Evolutionary conservation across 2,888 invertebrate species (phyloP).

Genomic region (Nebria brevicollis): DNA sequence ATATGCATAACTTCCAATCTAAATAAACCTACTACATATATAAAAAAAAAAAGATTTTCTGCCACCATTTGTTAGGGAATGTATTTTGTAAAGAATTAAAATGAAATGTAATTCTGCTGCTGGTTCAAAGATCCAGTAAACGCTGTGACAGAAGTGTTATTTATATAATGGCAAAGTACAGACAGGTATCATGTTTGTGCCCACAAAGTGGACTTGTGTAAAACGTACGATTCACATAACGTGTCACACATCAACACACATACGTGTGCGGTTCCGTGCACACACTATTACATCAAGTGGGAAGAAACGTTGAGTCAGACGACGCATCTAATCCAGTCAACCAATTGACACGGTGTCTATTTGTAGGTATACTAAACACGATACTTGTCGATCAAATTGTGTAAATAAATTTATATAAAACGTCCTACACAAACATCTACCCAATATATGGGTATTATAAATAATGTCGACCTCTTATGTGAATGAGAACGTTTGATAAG

Average conservation of each 20-base stretch:
- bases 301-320: conserved; percentile 1
- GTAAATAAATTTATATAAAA: background rate
- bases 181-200: background rate
- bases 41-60: too few species aligned
- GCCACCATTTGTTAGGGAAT: too few species aligned
- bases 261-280: background rate
- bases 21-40: too few species aligned
- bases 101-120: background rate
- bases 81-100: too few species aligned
- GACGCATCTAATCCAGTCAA: background rate
- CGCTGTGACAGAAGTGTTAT: background rate
- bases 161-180: background rate
- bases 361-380: background rate
- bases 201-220: background rate
- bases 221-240: background rate
- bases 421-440: background rate
- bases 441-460: too few species aligned
- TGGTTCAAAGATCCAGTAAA: background rate
- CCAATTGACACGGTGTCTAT: background rate
- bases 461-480: too few species aligned
- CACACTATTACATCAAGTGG: background rate
- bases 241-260: background rate
- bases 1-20: background rate
- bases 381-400: background rate
- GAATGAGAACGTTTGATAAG: too few species aligned